Conservation (phyloP, 1,140 invertebrate species). For the Asobara japonica region DNA sequence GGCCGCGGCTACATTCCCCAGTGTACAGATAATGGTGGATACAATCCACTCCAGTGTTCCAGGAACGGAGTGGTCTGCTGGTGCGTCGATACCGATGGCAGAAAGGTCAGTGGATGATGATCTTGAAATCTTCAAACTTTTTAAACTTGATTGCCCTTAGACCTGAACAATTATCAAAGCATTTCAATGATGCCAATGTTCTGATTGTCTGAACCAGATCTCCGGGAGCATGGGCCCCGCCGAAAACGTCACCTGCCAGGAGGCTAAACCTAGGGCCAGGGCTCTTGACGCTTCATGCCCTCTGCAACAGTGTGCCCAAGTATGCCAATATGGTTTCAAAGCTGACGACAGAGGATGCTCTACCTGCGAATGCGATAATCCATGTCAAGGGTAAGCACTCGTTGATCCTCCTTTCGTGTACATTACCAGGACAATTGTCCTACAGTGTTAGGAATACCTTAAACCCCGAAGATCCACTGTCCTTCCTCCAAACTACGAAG, state of each 20-base stretch:
- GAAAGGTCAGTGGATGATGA: too few species aligned
- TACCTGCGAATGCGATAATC: constrained; percentile 86
- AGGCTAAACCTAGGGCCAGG: constrained; percentile 46
- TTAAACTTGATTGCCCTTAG: too few species aligned
- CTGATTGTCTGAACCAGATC: too few species aligned
- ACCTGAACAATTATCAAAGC: too few species aligned
- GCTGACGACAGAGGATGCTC: constrained; percentile 80
- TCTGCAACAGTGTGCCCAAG: constrained; percentile 73
- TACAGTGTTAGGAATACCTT: too few species aligned
- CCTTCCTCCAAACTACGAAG: too few species aligned
- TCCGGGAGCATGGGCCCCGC: constrained; percentile 82
- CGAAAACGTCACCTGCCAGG: constrained; percentile 73
- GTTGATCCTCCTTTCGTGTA: neutral
- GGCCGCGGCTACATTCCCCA: constrained; percentile 86
- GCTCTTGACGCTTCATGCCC: constrained; percentile 45
- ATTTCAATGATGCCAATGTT: too few species aligned
- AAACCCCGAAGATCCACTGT: too few species aligned
- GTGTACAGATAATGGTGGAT: constrained; percentile 76
- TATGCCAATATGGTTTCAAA: constrained; percentile 87
- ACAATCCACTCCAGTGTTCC: constrained; percentile 79
- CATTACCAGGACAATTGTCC: too few species aligned
- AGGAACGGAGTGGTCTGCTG: constrained; percentile 86
- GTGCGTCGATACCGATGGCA: constrained; percentile 82
- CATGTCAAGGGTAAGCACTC: constrained; percentile 73
- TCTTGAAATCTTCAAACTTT: too few species aligned